Percentiles rank a stretch among this genome's conserved stretches.
These are phyloP conservation scores for Julus scanicus DNA, from an alignment of 2,888 invertebrate genomes.

Conservation along the genomic window DNA sequence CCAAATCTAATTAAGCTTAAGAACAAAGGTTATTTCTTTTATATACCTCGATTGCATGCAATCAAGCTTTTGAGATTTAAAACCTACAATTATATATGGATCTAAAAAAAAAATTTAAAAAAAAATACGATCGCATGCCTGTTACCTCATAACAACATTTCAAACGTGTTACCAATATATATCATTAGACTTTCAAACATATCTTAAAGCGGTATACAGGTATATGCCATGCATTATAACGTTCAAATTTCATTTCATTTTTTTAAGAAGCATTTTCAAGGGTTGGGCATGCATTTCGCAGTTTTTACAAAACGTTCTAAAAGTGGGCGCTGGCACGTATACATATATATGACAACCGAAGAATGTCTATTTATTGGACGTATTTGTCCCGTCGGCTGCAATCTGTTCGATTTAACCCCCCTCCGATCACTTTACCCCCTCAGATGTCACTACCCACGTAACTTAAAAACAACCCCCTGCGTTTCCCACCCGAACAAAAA, in stretches of 20 bases:
- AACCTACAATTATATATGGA: no score
- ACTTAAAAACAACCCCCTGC: neutral
- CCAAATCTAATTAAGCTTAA: no score
- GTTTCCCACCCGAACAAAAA: neutral
- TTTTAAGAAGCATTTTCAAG: neutral
- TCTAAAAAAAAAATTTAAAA: no score
- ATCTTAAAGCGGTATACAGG: no score
- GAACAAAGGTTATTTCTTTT: no score
- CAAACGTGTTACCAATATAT: no score
- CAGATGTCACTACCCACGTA: conserved; percentile 34
- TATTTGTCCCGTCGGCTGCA: conserved; percentile 32
- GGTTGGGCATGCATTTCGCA: neutral
- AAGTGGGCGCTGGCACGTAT: neutral
- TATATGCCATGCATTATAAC: neutral
- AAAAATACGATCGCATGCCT: no score
- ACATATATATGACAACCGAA: neutral
- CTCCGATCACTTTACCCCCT: conserved; percentile 39
- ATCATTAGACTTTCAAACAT: no score
- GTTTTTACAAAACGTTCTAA: neutral
- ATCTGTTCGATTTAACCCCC: conserved; percentile 42
- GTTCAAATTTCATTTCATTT: neutral
- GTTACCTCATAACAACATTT: no score
- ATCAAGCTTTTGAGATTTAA: no score
- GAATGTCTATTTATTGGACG: conserved; percentile 40
- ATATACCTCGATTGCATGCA: no score